Conservation (phyloP, 2,113 vertebrate species). For the Gobio gobio region DNA sequence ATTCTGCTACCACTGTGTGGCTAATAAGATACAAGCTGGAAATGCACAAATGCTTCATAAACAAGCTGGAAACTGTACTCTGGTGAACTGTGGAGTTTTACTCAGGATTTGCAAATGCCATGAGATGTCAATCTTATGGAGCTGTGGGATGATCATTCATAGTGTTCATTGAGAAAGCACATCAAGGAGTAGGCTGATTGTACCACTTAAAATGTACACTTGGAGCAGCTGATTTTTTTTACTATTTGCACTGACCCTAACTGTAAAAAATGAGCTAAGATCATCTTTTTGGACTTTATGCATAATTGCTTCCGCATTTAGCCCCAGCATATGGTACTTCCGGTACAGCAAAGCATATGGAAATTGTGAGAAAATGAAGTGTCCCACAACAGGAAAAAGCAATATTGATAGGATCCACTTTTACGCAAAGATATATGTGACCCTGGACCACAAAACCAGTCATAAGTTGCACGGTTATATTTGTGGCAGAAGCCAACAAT, state of each 20-base stretch:
- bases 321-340: background rate
- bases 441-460: too few species aligned
- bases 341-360: too few species aligned
- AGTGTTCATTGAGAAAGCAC: background rate
- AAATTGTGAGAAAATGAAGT: too few species aligned
- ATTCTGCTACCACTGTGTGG: conserved; percentile 29
- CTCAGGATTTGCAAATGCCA: conserved; percentile 68
- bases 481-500: too few species aligned
- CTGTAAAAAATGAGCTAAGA: background rate
- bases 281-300: background rate
- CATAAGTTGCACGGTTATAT: too few species aligned
- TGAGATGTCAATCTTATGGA: conserved; percentile 61
- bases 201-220: background rate
- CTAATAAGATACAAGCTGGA: conserved; percentile 53
- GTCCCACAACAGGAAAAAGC: too few species aligned
- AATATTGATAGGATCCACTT: too few species aligned
- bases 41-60: conserved; percentile 47
- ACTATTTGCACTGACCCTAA: background rate
- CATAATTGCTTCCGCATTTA: background rate
- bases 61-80: conserved; percentile 43
- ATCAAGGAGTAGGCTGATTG: background rate
- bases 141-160: background rate
- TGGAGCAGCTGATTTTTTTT: background rate
- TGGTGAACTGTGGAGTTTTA: conserved; percentile 48
- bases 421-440: too few species aligned